Evolutionary conservation across 2,113 vertebrate species (phyloP).

Genomic region (Trogon melanurus): DNA sequence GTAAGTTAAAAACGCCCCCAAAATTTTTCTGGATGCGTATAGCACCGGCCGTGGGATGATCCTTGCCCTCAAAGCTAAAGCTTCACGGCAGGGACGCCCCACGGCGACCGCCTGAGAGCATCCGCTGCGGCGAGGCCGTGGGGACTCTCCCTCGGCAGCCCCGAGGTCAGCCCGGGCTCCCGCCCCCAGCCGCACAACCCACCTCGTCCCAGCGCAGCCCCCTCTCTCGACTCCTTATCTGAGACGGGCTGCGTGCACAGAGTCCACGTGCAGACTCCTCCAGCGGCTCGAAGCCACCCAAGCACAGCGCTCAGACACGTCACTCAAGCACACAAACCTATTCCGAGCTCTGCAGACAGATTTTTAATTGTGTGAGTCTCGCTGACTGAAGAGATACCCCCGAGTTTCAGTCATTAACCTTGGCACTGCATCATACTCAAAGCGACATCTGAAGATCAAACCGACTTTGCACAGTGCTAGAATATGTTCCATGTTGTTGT

Average conservation of each 20-base stretch:
- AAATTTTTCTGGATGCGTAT: not conserved
- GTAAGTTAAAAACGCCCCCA: not conserved
- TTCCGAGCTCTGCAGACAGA: not conserved
- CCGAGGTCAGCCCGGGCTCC: not conserved
- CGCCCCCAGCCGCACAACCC: not conserved
- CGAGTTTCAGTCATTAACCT: not conserved
- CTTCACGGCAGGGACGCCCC: not conserved
- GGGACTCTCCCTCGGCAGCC: not conserved
- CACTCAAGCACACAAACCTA: not conserved
- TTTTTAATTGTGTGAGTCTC: not conserved
- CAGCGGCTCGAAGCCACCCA: not conserved
- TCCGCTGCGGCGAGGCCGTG: too few relatives aligned
- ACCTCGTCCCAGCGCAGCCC: not conserved
- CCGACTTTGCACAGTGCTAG: not conserved
- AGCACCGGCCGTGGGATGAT: not conserved
- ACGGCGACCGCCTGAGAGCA: not conserved
- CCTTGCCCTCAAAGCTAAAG: not conserved
- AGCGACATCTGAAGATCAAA: not conserved
- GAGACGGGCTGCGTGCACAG: not conserved
- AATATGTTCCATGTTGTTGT: not conserved
- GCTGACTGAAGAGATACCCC: not conserved
- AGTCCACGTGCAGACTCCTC: not conserved
- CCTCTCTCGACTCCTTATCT: not conserved
- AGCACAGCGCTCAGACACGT: rapidly evolving
- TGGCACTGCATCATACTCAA: not conserved